Evolutionary conservation across 1,140 invertebrate species (phyloP).

Genomic region (Eupristina koningsbergeri): DNA sequence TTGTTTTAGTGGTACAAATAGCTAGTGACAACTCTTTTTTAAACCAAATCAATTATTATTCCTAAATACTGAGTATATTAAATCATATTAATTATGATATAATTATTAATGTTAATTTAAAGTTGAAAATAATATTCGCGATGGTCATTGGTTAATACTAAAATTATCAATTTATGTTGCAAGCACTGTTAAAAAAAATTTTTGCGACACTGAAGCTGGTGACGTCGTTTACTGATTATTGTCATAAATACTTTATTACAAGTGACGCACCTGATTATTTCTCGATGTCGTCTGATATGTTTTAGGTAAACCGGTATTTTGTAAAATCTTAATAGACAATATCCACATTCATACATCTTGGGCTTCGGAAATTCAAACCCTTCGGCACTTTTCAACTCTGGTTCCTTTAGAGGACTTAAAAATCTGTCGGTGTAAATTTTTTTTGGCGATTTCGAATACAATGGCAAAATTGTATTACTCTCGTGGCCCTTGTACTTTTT

Average conservation of each 20-base stretch:
- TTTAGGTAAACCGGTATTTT: conserved; percentile 28
- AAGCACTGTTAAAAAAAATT: neutral
- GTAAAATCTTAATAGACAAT: conserved; percentile 24
- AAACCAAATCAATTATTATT: neutral
- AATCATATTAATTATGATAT: neutral
- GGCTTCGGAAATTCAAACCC: conserved; percentile 27
- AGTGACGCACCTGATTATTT: neutral
- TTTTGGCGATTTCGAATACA: neutral
- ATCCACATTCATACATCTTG: conserved; percentile 32
- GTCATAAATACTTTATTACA: conserved; percentile 24
- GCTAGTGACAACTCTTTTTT: neutral
- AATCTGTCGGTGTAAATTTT: neutral
- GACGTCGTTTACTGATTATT: conserved; percentile 26
- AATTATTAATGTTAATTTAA: neutral
- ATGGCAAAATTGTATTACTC: neutral
- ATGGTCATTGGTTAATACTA: neutral
- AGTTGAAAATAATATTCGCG: conserved; percentile 2
- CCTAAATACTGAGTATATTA: neutral
- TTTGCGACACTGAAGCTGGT: conserved; percentile 25
- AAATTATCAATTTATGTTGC: neutral
- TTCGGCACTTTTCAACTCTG: neutral
- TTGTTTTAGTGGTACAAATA: neutral
- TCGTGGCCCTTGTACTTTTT: neutral
- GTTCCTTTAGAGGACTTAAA: conserved; percentile 10
- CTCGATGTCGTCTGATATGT: conserved; percentile 23